Evolutionary conservation across 2,797 vertebrate species (phyloP).

Genomic region (Liparis tanakae): DNA sequence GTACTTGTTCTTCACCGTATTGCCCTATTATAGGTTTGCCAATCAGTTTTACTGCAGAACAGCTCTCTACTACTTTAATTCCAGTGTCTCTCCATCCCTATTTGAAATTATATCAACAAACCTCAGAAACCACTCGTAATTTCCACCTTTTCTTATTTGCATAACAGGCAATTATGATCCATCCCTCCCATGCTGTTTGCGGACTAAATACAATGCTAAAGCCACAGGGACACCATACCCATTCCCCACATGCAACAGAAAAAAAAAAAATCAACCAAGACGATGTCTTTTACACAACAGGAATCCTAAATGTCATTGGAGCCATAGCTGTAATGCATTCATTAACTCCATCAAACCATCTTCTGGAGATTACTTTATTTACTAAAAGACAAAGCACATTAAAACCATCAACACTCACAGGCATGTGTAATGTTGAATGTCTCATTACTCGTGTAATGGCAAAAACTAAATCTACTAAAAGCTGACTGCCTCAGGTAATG

Average conservation of each 20-base stretch:
- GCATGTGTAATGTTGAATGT: conserved; percentile 24
- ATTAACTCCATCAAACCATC: conserved; percentile 31
- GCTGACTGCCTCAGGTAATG: conserved; percentile 19
- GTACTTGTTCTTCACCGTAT: conserved; percentile 31
- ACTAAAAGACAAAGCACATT: conserved; percentile 13
- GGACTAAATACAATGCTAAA: conserved; percentile 34
- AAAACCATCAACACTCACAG: conserved; percentile 13
- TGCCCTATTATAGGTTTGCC: conserved; percentile 33
- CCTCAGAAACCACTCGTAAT: conserved; percentile 13
- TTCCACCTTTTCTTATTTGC: conserved; percentile 38
- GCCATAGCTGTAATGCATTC: conserved; percentile 13
- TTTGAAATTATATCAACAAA: conserved; percentile 34
- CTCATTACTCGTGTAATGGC: conserved; percentile 19
- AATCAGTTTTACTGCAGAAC: conserved; percentile 42
- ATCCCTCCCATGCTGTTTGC: conserved; percentile 29
- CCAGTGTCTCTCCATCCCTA: conserved; percentile 20
- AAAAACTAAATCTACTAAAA: conserved; percentile 23
- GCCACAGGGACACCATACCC: conserved; percentile 3
- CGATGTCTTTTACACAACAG: conserved; percentile 23
- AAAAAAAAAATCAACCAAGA: conserved; percentile 35
- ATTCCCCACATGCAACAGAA: conserved; percentile 19
- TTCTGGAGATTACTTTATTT: conserved; percentile 34
- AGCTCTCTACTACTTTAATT: conserved; percentile 30
- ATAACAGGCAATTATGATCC: conserved; percentile 50
- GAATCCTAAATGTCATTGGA: conserved; percentile 28